Evolutionary conservation across 2,888 invertebrate species (phyloP), one percentile per base, ranked within the genome.

Genomic region (Drosophila glabriapex): DNA sequence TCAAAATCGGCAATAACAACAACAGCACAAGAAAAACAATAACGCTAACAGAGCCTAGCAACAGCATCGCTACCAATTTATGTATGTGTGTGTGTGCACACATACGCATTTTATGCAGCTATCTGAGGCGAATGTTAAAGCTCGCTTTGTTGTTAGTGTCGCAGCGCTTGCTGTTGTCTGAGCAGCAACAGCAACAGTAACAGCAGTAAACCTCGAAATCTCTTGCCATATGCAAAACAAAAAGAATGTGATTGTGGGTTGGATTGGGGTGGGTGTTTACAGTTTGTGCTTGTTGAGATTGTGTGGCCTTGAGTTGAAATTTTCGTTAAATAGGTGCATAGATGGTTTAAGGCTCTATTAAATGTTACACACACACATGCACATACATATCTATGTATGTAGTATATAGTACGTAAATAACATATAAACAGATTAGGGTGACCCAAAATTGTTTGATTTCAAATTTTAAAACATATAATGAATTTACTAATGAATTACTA

Each of bases 21-120:
- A 75, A 59, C 53, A 54, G 28, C 67, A 68, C 81, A 69, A 68
- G 52, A 62, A 55, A 53, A 43, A 71, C 70, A 82, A 76, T 39
- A 72, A 68, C 71, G 70, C 71, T 35, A 76, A 68, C 80, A 76
- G 7, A 46, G 71, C 83, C 69, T 75, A 79, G 79, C 70, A 82
- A 73, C 89, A 83, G 83, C 85, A 83, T 85, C 88, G 41, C 46
- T 55, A 54, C 35, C n/a, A 33, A 29, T 39, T 16, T 56, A 33
- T 28, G 43, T 25, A 39, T 37, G 37, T 39, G 50, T 59, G 62
- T 59, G 62, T 35, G n/a, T 66, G 25, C 9, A 54, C 19, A 46
- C 62, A 37, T 46, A 35, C 43, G 66, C 9, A 53, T 52, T 52
- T 28, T 22, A 54, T 63, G 56, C 43, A 46, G 50, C 54, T 61